Base-by-base conservation (phyloP, 2,797 vertebrate genomes). In the Macrochelys suwanniensis region DNA sequence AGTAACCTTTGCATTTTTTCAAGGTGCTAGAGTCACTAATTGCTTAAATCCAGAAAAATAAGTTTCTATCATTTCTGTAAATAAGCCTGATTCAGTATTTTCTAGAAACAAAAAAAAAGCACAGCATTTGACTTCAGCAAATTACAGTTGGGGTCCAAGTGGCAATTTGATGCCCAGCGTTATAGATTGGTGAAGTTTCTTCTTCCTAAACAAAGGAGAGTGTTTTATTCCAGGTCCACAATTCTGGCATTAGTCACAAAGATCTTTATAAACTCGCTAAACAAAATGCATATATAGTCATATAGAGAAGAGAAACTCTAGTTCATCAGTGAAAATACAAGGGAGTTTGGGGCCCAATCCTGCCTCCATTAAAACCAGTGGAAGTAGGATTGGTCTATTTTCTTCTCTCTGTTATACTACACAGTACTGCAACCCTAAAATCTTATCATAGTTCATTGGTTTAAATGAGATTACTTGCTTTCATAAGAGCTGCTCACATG, bases 361-460 rank as follows among this genome's bases (percentile, higher is more conserved):
- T 47, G 57, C n/a, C 82, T 68, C 80, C 23, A 7, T 50, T 79
- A 1, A 23, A 33, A 74, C 85, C 65, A 93, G 56, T 49, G 81
- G 54, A 26, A 77, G 26, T 88, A 23, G 77, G 47, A 94, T 87
- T 33, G 37, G 94, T 51, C 80, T 4, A 78, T 85, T 96, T 84
- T 80, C 89, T 56, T 91, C 82, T 89, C 78, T 83, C 82, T 31
- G 56, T 80, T 59, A 50, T 91, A 94, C 93, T 47, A 50, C 82
- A 54, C 61, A 54, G 7, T 90, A 90, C 16, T 19, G 7, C 77
- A 96, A 81, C 9, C 25, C 23, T 65, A 74, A 1, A 74, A n/a
- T 28, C 79, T 74, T 92, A 89, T 45, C 87, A 77, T 82, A 82
- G 92, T 87, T 86, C 25, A 68, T 4, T 42, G 45, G 25, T 87